Percentiles rank a stretch among this genome's conserved stretches.
phyloP scores from a whole-genome alignment of 35 echinoderm and acorn worm species.

The Anneissia japonica region DNA sequence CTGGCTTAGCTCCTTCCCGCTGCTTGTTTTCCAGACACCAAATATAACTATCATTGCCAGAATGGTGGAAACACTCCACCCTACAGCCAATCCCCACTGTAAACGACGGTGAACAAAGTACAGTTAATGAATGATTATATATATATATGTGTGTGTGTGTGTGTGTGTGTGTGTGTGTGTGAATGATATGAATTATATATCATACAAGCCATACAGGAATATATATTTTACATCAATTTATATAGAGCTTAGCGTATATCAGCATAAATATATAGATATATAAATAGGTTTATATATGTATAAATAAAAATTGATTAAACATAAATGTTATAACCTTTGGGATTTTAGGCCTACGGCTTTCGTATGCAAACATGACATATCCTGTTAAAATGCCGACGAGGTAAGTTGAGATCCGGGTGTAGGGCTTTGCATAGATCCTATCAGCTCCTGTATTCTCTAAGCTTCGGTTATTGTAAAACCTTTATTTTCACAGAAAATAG shows the following conservation, averaged over 20 bases:
- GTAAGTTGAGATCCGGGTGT: constrained; percentile 32
- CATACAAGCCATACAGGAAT: no score
- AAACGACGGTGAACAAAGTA: no score
- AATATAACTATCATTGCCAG: background rate
- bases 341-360: background rate
- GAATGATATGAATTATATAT: no score
- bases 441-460: background rate
- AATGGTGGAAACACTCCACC: background rate
- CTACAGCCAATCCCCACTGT: background rate
- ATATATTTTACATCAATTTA: no score
- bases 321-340: no score
- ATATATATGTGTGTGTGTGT: no score
- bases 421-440: constrained; percentile 43
- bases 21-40: background rate
- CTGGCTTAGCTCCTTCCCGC: background rate
- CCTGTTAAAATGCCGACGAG: constrained; percentile 38
- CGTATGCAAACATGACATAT: constrained; percentile 3
- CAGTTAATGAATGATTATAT: no score
- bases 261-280: no score
- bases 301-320: no score
- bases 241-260: no score
- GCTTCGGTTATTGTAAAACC: constrained; percentile 21
- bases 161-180: no score
- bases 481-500: background rate
- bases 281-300: no score